Conservation (phyloP, 2,888 invertebrate genomes). For the Drosophila rubida region DNA sequence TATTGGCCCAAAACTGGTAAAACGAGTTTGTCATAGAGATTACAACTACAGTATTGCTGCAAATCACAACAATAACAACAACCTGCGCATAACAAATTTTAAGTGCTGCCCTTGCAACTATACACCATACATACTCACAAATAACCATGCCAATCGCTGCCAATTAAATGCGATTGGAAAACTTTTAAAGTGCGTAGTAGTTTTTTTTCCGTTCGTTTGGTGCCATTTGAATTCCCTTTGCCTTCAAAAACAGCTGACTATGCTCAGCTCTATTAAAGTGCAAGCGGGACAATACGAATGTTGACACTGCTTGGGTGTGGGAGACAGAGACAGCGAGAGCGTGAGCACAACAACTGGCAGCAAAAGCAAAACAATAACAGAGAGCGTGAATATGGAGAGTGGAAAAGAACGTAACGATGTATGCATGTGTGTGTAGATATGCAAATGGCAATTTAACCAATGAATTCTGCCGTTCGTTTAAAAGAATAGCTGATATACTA, state of each 20-base stretch:
- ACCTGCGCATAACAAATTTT: conserved; percentile 50
- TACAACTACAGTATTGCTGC: conserved; percentile 49
- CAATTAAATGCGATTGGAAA: conserved; percentile 26
- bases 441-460: conserved; percentile 16
- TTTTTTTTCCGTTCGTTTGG: conserved; percentile 31
- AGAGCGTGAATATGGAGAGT: conserved; percentile 58
- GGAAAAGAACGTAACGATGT: conserved; percentile 20
- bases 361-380: conserved; percentile 78
- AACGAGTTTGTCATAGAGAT: conserved; percentile 72
- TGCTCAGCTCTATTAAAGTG: conserved; percentile 29
- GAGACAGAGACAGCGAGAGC: conserved; percentile 5
- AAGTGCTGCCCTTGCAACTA: conserved; percentile 38
- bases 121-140: conserved; percentile 13
- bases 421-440: conserved; percentile 14
- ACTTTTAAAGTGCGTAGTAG: conserved; percentile 48
- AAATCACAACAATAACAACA: conserved; percentile 61
- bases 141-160: conserved; percentile 34
- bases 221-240: conserved; percentile 24
- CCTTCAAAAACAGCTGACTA: conserved; percentile 67
- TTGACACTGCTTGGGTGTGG: conserved; percentile 22
- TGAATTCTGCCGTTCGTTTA: background rate
- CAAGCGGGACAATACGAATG: conserved; percentile 58
- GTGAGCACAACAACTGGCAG: conserved; percentile 47
- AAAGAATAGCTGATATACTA: background rate
- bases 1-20: conserved; percentile 65